Percentiles rank a stretch among this genome's conserved stretches.
phyloP scores from a whole-genome alignment of 2,113 vertebrate species.

The Furnarius figulus region DNA sequence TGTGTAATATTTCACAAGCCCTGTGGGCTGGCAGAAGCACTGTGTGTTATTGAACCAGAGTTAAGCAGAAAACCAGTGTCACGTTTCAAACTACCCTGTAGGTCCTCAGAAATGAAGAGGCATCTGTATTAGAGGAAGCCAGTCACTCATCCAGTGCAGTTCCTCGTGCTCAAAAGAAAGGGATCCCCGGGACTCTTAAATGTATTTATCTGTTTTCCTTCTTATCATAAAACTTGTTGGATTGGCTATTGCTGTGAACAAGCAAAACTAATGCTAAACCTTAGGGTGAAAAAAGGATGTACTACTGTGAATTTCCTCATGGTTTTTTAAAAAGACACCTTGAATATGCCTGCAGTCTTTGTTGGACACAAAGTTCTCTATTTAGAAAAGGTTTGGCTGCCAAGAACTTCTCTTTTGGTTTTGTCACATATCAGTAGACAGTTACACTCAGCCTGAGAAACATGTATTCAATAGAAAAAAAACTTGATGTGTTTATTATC shows the following conservation, averaged over 20 bases:
- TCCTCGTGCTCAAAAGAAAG: neutral
- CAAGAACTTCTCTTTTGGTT: neutral
- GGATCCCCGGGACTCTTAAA: neutral
- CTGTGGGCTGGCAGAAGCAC: constrained; percentile 34
- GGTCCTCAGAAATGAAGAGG: constrained; percentile 46
- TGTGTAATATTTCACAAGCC: neutral
- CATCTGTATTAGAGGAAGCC: constrained; percentile 10
- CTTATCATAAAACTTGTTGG: neutral
- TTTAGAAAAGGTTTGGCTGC: neutral
- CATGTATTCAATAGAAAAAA: neutral
- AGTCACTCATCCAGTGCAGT: neutral
- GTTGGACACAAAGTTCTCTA: neutral
- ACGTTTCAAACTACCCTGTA: constrained; percentile 42
- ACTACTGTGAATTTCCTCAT: neutral
- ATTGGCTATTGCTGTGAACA: neutral
- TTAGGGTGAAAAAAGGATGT: neutral
- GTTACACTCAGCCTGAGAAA: neutral
- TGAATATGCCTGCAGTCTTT: neutral
- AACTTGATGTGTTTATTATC: neutral
- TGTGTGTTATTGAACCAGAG: neutral
- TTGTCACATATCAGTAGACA: neutral
- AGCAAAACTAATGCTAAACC: neutral
- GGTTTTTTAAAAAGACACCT: neutral
- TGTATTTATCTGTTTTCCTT: neutral
- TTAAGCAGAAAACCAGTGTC: constrained; percentile 1